Evolutionary conservation across 2,797 vertebrate species (phyloP).

Genomic region (Zalophus californianus): DNA sequence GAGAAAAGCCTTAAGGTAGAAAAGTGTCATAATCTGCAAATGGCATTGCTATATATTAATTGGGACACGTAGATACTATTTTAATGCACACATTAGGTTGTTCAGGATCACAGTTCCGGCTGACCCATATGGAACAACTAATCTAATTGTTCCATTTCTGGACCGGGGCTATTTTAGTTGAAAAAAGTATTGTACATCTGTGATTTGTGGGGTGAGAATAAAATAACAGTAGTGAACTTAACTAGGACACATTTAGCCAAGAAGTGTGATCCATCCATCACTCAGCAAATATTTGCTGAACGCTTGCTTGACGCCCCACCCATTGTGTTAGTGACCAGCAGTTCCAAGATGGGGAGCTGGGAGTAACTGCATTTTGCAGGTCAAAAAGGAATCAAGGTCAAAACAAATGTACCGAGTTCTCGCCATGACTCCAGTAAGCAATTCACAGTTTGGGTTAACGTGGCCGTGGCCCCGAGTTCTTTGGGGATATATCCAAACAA

Average conservation of each 20-base stretch:
- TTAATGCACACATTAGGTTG: slow-evolving; percentile 15
- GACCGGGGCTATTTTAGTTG: slow-evolving; percentile 35
- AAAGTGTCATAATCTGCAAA: slow-evolving; percentile 51
- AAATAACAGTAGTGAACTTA: slow-evolving; percentile 38
- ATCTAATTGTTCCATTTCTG: slow-evolving; percentile 59
- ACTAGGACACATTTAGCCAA: neutral
- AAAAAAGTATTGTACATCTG: slow-evolving; percentile 35
- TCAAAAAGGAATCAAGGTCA: neutral
- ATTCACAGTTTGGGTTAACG: neutral
- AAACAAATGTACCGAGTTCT: neutral
- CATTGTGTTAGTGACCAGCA: neutral
- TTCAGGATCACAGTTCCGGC: neutral
- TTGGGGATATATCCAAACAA: slow-evolving; percentile 34
- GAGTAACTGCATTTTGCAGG: neutral
- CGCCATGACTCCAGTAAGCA: neutral
- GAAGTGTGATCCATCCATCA: neutral
- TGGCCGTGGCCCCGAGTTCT: neutral
- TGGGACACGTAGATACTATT: neutral
- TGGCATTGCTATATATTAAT: neutral
- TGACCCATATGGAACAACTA: slow-evolving; percentile 2
- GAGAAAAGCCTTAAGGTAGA: slow-evolving; percentile 72
- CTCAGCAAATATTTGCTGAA: slow-evolving; percentile 46
- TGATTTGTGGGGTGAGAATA: slow-evolving; percentile 37
- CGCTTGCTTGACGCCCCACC: neutral
- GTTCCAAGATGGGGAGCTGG: neutral